Conservation (phyloP, 1,140 invertebrate species). For the Pantala flavescens region DNA sequence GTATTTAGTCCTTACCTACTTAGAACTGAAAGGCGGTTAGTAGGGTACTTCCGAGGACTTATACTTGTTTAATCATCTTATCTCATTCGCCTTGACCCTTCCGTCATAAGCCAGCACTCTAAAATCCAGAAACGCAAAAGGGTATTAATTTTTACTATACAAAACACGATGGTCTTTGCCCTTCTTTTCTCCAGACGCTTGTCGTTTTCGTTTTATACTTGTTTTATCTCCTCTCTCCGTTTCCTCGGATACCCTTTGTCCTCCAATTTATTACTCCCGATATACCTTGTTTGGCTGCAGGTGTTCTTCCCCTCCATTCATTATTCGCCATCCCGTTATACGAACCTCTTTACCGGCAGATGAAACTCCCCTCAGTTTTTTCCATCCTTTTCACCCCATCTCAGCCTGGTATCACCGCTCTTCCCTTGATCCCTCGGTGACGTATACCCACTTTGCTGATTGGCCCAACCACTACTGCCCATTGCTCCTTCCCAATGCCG, state of each 20-base stretch:
- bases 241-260: not conserved
- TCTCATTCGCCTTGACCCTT: too few relatives aligned
- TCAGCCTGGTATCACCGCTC: not conserved
- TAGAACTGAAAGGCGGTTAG: too few relatives aligned
- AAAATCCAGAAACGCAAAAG: too few relatives aligned
- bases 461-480: not conserved
- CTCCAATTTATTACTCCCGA: not conserved
- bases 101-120: too few relatives aligned
- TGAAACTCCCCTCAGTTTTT: not conserved
- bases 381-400: not conserved
- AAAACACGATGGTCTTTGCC: too few relatives aligned
- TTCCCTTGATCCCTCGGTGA: not conserved
- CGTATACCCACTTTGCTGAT: constrained; percentile 4
- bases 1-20: too few relatives aligned
- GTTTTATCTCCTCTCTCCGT: not conserved
- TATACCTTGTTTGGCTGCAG: not conserved
- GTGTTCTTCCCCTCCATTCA: not conserved
- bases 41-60: too few relatives aligned
- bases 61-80: too few relatives aligned
- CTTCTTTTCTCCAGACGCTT: too few relatives aligned
- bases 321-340: not conserved
- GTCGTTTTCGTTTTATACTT: too few relatives aligned
- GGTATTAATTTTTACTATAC: too few relatives aligned
- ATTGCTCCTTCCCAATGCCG: not conserved
- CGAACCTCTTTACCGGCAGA: not conserved